Percentiles rank a stretch among this genome's conserved stretches.
phyloP scores from a whole-genome alignment of 1,140 invertebrate genomes.

The Centruroides vittatus region DNA sequence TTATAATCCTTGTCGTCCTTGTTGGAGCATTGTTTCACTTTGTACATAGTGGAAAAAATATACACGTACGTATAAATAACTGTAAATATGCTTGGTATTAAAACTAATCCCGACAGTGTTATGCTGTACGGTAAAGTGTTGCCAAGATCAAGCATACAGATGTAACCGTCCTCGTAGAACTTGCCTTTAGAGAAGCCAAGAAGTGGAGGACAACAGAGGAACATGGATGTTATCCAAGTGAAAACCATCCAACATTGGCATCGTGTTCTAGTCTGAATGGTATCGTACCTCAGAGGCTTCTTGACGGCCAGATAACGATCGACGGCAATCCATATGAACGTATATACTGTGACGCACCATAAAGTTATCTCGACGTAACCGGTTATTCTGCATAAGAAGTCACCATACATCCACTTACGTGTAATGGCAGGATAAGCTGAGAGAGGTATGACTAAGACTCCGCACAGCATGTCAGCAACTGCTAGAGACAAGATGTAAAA shows the following conservation, averaged over 20 bases:
- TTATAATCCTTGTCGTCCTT: slow-evolving; percentile 89
- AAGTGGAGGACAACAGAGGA: slow-evolving; percentile 80
- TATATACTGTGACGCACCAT: slow-evolving; percentile 81
- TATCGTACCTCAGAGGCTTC: slow-evolving; percentile 88
- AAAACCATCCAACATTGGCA: slow-evolving; percentile 96
- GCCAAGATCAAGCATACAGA: slow-evolving; percentile 89
- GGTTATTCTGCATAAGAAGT: slow-evolving; percentile 65
- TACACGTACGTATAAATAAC: slow-evolving; percentile 85
- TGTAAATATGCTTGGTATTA: slow-evolving; percentile 82
- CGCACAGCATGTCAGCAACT: slow-evolving; percentile 75
- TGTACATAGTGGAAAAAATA: slow-evolving; percentile 59
- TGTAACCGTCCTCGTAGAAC: slow-evolving; percentile 70
- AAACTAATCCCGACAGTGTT: slow-evolving; percentile 73
- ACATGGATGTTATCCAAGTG: slow-evolving; percentile 80
- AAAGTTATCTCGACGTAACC: slow-evolving; percentile 85
- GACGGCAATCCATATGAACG: slow-evolving; percentile 93
- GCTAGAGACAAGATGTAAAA: slow-evolving; percentile 83
- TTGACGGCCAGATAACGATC: slow-evolving; percentile 80
- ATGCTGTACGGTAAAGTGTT: slow-evolving; percentile 86
- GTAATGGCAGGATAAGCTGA: slow-evolving; percentile 79
- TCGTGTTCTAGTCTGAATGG: slow-evolving; percentile 73
- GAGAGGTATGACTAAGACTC: slow-evolving; percentile 75
- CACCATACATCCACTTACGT: slow-evolving; percentile 55
- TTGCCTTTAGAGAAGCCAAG: slow-evolving; percentile 63
- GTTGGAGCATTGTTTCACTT: slow-evolving; percentile 39